Conservation (phyloP, 92 coral and sea anemone species). For the Porites lobata region DNA sequence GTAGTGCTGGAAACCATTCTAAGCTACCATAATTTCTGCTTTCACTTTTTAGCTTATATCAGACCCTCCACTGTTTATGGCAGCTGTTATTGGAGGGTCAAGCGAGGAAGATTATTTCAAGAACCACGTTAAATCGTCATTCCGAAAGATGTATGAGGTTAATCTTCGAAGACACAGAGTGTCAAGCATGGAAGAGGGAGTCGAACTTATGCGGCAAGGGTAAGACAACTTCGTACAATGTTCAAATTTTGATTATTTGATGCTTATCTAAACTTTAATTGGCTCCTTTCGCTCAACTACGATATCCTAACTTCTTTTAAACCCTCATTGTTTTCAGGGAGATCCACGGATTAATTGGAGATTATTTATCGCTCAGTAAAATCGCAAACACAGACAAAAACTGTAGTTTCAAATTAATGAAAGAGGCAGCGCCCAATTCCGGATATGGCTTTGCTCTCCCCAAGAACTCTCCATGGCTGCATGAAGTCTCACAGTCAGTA, state of each 20-base stretch:
- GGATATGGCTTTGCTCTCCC: constrained; percentile 78
- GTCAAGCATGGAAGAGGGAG: constrained; percentile 53
- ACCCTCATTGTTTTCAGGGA: constrained; percentile 45
- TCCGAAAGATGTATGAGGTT: constrained; percentile 57
- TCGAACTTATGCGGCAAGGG: constrained; percentile 47
- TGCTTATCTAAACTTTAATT: neutral
- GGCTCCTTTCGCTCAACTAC: neutral
- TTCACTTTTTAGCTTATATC: constrained; percentile 34
- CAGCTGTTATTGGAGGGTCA: constrained; percentile 72
- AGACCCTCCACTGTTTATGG: constrained; percentile 62
- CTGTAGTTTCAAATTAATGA: constrained; percentile 62
- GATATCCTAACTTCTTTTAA: neutral
- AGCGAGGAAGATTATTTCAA: constrained; percentile 79
- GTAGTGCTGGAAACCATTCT: neutral
- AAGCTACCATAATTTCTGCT: neutral
- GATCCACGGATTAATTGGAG: constrained; percentile 83
- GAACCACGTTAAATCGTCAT: constrained; percentile 58
- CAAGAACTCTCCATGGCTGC: constrained; percentile 75
- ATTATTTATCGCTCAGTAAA: constrained; percentile 65
- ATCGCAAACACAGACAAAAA: constrained; percentile 57
- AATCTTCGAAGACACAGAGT: constrained; percentile 66
- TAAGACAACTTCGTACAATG: constrained; percentile 43
- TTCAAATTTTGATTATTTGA: neutral
- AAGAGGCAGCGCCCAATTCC: constrained; percentile 42
- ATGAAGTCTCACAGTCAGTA: constrained; percentile 64